A percentile compares a stretch with the other conserved stretches of the same genome.
Conservation (phyloP, 1,140 invertebrate species). For the Arctopsyche grandis region DNA sequence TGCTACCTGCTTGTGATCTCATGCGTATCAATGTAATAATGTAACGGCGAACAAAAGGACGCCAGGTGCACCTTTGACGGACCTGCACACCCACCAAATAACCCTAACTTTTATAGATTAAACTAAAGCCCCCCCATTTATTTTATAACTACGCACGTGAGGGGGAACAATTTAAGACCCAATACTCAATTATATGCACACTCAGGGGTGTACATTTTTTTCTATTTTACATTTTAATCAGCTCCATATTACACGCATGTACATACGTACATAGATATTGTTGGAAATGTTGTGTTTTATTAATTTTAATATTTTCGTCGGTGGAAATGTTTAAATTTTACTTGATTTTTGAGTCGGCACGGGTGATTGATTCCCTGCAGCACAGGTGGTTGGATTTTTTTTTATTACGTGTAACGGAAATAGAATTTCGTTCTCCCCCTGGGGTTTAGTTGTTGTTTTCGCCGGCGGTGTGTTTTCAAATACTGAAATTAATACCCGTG, state of each 20-base stretch:
- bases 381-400: background rate
- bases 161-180: constrained; percentile 32
- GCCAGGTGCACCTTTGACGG: constrained; percentile 31
- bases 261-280: too few species aligned
- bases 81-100: constrained; percentile 25
- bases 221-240: background rate
- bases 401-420: background rate
- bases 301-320: background rate
- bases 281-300: too few species aligned
- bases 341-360: background rate
- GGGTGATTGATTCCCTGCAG: too few species aligned
- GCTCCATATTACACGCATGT: too few species aligned
- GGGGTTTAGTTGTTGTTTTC: constrained; percentile 36
- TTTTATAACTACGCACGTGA: constrained; percentile 17
- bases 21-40: constrained; percentile 33
- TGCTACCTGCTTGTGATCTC: constrained; percentile 41
- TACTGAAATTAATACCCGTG: constrained; percentile 50
- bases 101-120: constrained; percentile 47
- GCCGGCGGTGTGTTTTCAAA: constrained; percentile 48
- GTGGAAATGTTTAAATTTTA: background rate
- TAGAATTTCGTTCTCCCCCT: constrained; percentile 36
- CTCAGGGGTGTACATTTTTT: background rate
- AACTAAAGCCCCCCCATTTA: constrained; percentile 36
- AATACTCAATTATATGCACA: background rate
- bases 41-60: constrained; percentile 34